Evolutionary conservation across 2,888 invertebrate genomes (phyloP).

Genomic region (Linnaemya tessellans): DNA sequence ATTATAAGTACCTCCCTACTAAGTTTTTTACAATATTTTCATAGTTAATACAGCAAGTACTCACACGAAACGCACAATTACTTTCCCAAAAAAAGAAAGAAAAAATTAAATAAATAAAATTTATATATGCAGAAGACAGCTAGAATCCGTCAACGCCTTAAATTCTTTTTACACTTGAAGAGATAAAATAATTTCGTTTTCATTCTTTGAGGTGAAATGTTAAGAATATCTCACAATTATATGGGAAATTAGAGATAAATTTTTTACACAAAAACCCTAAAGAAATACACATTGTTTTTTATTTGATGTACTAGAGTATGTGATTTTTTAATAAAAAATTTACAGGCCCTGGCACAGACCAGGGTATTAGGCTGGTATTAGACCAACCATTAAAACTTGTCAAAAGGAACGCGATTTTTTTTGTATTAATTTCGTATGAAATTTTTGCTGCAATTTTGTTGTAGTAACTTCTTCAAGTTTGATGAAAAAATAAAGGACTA

Average conservation of each 20-base stretch:
- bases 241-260: slow-evolving; percentile 39
- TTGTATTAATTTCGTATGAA: no score
- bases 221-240: slow-evolving; percentile 63
- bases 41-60: slow-evolving; percentile 16
- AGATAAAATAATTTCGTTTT: slow-evolving; percentile 30
- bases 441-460: no score
- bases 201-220: slow-evolving; percentile 53
- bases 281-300: neutral
- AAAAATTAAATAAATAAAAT: neutral
- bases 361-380: no score
- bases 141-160: slow-evolving; percentile 69
- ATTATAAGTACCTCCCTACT: slow-evolving; percentile 10
- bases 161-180: slow-evolving; percentile 60
- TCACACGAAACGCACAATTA: neutral
- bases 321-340: no score
- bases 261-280: neutral
- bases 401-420: no score
- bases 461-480: no score
- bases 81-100: neutral
- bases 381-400: no score
- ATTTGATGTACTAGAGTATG: no score
- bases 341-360: no score
- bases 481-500: no score
- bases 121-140: slow-evolving; percentile 31
- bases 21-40: neutral